Evolutionary conservation across 1,140 invertebrate species (phyloP).

Genomic region (Saccostrea echinata): DNA sequence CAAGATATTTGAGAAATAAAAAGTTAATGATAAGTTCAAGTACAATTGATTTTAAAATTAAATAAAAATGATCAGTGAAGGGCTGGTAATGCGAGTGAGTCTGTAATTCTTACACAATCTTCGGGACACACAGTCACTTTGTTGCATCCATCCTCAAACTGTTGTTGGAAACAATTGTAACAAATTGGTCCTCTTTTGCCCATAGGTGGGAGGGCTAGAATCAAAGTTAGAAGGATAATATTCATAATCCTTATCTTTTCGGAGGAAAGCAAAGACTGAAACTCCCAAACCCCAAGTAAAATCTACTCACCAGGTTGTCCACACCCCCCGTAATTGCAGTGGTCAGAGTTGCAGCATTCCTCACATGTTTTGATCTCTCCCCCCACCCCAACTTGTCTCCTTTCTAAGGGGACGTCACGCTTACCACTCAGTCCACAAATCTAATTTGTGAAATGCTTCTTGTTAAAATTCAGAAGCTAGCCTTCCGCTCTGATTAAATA

Average conservation of each 20-base stretch:
- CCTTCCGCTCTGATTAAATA: too few species aligned
- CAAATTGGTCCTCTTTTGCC: conserved; percentile 55
- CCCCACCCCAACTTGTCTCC: neutral
- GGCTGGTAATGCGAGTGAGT: too few species aligned
- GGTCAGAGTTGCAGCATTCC: conserved; percentile 45
- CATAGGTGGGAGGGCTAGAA: conserved; percentile 33
- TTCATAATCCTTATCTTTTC: neutral
- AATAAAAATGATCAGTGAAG: too few species aligned
- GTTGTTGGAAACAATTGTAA: conserved; percentile 48
- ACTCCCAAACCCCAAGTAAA: neutral
- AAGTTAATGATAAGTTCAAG: too few species aligned
- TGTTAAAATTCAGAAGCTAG: too few species aligned
- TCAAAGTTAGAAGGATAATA: neutral
- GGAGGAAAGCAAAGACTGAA: neutral
- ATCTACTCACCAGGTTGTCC: conserved; percentile 44
- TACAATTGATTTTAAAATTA: too few species aligned
- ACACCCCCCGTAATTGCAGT: conserved; percentile 58
- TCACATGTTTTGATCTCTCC: conserved; percentile 39
- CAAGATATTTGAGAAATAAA: neutral
- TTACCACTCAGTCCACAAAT: neutral
- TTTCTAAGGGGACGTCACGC: neutral
- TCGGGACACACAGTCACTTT: conserved; percentile 44
- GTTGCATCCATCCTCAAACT: conserved; percentile 40
- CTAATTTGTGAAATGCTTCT: neutral
- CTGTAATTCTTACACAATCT: conserved; percentile 34